These are phyloP conservation scores for Aegithalos caudatus DNA, from an alignment of 2,113 vertebrate species.

Conservation along the genomic window DNA sequence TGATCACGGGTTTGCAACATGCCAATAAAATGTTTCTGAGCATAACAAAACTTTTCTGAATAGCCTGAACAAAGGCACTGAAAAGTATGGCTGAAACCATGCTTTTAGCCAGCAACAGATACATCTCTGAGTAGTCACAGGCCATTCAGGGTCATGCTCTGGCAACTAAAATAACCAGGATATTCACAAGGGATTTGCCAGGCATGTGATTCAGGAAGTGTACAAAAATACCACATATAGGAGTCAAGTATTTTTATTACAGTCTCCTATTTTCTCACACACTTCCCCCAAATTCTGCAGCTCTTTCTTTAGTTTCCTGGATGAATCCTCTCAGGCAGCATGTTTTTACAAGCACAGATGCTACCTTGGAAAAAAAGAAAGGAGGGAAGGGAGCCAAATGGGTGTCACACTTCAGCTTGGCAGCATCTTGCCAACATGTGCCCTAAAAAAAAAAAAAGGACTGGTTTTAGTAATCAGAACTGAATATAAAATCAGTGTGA, in stretches of 20 bases:
- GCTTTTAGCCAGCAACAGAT: not conserved
- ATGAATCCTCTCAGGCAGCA: not conserved
- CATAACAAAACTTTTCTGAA: not conserved
- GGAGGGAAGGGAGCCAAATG: not conserved
- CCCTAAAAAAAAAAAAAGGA: not conserved
- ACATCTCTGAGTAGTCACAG: not conserved
- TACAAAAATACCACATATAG: not conserved
- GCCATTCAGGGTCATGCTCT: not conserved
- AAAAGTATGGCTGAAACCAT: not conserved
- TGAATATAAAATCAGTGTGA: not conserved
- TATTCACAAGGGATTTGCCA: not conserved
- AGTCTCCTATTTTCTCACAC: not conserved
- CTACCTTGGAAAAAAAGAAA: slow-evolving; percentile 4
- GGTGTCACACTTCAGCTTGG: not conserved
- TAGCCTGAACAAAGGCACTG: not conserved
- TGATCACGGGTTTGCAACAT: not conserved
- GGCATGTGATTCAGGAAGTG: not conserved
- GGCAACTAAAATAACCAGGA: not conserved
- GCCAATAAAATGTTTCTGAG: not conserved
- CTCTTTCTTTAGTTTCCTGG: slow-evolving; percentile 41
- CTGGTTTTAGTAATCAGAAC: not conserved
- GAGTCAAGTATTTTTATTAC: slow-evolving; percentile 17
- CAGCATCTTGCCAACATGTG: not conserved
- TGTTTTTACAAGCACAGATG: slow-evolving; percentile 42
- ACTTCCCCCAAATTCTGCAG: not conserved